Evolutionary conservation across 2,888 invertebrate genomes (phyloP).

Genomic region (Calameuta filiformis): DNA sequence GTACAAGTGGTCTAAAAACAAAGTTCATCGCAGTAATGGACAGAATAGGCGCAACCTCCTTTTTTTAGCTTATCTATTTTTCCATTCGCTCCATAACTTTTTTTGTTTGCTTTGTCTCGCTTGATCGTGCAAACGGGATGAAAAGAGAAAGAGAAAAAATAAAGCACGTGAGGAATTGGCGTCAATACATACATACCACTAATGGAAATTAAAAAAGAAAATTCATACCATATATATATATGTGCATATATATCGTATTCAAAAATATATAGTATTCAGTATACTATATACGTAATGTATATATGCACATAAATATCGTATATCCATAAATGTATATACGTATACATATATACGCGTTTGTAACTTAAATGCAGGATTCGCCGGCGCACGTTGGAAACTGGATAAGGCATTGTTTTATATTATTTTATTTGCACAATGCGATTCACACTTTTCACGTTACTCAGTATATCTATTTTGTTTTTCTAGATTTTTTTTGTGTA

Average conservation of each 20-base stretch:
- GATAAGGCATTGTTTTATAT: background rate
- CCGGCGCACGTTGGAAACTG: background rate
- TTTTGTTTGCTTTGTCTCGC: background rate
- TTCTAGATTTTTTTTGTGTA: background rate
- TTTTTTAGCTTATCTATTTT: background rate
- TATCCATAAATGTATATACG: conserved; percentile 3
- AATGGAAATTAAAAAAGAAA: background rate
- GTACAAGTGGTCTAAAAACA: background rate
- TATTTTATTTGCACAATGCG: background rate
- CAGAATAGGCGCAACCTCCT: background rate
- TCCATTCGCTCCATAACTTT: background rate
- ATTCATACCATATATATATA: background rate
- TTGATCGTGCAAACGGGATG: background rate
- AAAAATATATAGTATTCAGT: background rate
- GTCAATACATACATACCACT: background rate
- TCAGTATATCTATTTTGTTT: background rate
- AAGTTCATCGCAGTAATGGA: background rate
- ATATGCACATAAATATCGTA: conserved; percentile 1
- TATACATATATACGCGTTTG: background rate
- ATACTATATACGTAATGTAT: background rate
- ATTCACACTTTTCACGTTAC: background rate
- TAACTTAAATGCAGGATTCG: background rate
- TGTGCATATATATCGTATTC: background rate
- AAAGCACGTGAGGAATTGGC: background rate
- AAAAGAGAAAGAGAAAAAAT: background rate